Conservation (phyloP, 2,888 invertebrate genomes). For the Blastobasis lacticolella region DNA sequence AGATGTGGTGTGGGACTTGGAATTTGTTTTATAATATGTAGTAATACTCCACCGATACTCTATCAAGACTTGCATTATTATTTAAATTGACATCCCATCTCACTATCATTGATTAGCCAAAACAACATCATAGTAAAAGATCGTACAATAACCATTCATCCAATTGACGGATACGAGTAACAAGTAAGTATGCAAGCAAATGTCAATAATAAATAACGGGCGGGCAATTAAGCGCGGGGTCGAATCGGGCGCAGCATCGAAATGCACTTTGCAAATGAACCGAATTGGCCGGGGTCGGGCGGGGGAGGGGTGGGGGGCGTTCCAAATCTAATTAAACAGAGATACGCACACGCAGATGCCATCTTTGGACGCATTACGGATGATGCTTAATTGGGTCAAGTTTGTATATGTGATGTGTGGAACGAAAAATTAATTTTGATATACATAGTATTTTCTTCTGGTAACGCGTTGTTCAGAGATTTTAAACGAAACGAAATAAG, state of each 20-base stretch:
- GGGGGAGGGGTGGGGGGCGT: conserved; percentile 18
- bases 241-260: conserved; percentile 62
- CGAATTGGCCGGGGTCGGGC: conserved; percentile 34
- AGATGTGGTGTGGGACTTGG: too few relatives aligned
- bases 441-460: too few relatives aligned
- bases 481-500: too few relatives aligned
- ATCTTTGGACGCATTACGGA: conserved; percentile 17
- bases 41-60: too few relatives aligned
- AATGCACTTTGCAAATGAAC: conserved; percentile 74
- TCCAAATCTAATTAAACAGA: conserved; percentile 63
- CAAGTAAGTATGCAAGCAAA: conserved; percentile 49
- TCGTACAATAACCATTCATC: too few relatives aligned
- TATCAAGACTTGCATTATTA: too few relatives aligned
- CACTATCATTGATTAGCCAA: too few relatives aligned
- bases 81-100: too few relatives aligned
- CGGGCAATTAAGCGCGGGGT: conserved; percentile 62
- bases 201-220: conserved; percentile 65
- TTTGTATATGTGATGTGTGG: not conserved
- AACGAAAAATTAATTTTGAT: too few relatives aligned
- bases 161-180: conserved; percentile 2
- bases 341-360: conserved; percentile 47
- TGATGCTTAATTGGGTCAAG: conserved; percentile 3
- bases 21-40: too few relatives aligned
- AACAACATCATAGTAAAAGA: too few relatives aligned
- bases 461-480: too few relatives aligned